These are phyloP conservation scores for Nemotelus pantherinus DNA, from an alignment of 2,888 invertebrate species.

Conservation along the genomic window DNA sequence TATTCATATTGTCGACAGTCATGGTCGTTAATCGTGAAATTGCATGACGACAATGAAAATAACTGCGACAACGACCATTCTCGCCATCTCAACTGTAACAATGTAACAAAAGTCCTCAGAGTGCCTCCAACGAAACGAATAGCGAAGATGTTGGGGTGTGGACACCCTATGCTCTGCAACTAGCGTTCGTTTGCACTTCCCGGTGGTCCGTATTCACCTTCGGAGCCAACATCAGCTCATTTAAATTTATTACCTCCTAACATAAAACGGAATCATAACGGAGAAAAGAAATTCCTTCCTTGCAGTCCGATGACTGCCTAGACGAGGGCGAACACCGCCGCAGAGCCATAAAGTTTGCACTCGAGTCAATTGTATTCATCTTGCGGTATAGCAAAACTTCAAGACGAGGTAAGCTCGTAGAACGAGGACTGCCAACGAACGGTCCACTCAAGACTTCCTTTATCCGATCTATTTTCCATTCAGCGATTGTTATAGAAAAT, in stretches of 20 bases:
- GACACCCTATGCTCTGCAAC: not conserved
- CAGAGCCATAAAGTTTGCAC: too few species aligned
- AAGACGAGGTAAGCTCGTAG: too few species aligned
- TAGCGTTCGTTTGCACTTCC: not conserved
- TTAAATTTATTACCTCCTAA: constrained; percentile 14
- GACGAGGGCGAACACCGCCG: too few species aligned
- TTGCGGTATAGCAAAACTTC: too few species aligned
- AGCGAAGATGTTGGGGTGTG: not conserved
- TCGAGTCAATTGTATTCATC: too few species aligned
- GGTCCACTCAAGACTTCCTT: not conserved
- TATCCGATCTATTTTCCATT: not conserved
- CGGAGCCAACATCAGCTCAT: not conserved
- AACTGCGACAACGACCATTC: not conserved
- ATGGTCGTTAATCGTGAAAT: constrained; percentile 7
- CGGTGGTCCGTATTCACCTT: not conserved
- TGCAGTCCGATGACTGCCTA: not conserved
- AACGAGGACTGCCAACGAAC: not conserved
- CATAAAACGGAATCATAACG: not conserved
- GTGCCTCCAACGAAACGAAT: not conserved
- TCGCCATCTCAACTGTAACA: constrained; percentile 8
- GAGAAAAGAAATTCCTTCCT: not conserved
- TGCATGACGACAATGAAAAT: not conserved
- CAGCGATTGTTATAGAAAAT: not conserved
- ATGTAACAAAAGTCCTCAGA: not conserved
- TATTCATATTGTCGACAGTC: constrained; percentile 2